Percentiles rank a stretch among this genome's conserved stretches.
Evolutionary conservation across 2,113 vertebrate genomes (phyloP).

Genomic region (Megaceryle torquata): DNA sequence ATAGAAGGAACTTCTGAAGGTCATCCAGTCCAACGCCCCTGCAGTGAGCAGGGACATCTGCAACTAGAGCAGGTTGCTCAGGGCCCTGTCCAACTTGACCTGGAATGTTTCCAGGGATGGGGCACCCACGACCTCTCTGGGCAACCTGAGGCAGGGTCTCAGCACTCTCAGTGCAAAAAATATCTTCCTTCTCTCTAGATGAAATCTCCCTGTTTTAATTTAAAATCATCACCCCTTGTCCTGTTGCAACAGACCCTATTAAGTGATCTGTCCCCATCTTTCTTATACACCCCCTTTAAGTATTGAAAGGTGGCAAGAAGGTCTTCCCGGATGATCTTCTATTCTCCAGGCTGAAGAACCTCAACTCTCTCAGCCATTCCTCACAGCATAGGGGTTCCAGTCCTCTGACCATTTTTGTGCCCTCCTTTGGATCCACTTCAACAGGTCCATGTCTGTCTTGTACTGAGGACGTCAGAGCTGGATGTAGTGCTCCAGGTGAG

Average conservation of each 20-base stretch:
- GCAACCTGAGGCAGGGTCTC: not conserved
- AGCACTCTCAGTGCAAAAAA: not conserved
- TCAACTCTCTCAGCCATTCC: not conserved
- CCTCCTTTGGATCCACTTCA: not conserved
- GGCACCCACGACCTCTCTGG: not conserved
- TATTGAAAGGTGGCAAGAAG: not conserved
- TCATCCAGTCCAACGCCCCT: not conserved
- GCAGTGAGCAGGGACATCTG: not conserved
- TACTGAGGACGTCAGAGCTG: not conserved
- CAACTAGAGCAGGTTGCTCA: not conserved
- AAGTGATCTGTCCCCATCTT: not conserved
- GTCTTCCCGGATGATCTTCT: not conserved
- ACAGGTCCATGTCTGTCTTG: not conserved
- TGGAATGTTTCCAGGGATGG: not conserved
- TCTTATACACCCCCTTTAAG: no score
- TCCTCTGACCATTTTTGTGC: not conserved
- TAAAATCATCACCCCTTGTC: not conserved
- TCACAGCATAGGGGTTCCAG: not conserved
- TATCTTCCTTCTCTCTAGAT: not conserved
- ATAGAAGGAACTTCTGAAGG: not conserved
- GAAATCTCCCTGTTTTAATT: not conserved
- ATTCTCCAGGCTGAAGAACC: not conserved
- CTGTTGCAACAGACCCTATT: not conserved
- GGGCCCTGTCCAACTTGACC: no score
- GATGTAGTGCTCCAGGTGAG: not conserved